Percentiles rank a stretch among this genome's conserved stretches.
phyloP scores from a whole-genome alignment of 2,888 invertebrate species.

The Branchellion lobata region DNA sequence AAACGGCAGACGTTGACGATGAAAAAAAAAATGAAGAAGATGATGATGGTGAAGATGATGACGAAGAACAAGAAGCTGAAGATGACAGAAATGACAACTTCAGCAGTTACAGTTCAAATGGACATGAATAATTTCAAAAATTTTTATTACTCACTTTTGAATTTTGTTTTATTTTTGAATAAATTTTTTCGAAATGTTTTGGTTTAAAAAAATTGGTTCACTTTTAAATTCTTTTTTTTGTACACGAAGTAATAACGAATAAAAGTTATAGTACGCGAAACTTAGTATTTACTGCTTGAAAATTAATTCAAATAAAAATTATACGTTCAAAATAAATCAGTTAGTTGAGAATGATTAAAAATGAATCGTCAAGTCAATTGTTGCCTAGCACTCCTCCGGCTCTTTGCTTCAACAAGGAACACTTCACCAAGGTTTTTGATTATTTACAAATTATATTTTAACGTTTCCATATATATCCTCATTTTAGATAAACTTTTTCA shows the following conservation, averaged over 20 bases:
- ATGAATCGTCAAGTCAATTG: conserved; percentile 32
- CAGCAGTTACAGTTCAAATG: not conserved
- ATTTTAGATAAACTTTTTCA: not conserved
- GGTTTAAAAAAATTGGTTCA: no score
- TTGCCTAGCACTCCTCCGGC: conserved; percentile 51
- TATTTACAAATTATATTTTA: not conserved
- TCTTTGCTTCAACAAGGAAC: conserved; percentile 53
- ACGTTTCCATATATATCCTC: not conserved
- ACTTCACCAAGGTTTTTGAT: conserved; percentile 51
- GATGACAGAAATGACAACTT: not conserved
- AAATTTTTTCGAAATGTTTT: no score
- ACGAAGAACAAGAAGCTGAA: not conserved
- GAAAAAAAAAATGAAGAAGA: not conserved
- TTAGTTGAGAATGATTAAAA: not conserved
- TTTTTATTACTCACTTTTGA: not conserved
- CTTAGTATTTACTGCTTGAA: not conserved
- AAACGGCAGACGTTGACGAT: not conserved
- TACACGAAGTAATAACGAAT: no score
- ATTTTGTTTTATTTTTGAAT: no score
- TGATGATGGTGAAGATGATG: not conserved
- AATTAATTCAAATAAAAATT: not conserved
- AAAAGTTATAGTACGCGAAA: not conserved
- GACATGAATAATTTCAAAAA: not conserved
- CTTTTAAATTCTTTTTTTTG: no score
- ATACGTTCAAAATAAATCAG: not conserved